Evolutionary conservation across 2,888 invertebrate genomes (phyloP).

Genomic region (Leptopterna dolabrata): DNA sequence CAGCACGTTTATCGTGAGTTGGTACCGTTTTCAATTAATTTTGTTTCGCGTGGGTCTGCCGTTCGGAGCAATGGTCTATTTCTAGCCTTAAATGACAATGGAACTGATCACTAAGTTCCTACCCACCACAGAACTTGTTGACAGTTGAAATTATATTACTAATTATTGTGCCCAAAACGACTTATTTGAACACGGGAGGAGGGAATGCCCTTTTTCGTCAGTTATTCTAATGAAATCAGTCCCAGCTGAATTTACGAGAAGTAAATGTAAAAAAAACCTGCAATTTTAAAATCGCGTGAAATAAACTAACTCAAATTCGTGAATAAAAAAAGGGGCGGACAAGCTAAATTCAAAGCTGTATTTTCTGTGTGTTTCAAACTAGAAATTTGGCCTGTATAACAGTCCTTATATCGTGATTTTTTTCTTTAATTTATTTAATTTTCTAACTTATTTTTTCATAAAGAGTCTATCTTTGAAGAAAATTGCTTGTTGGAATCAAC

Average conservation of each 20-base stretch:
- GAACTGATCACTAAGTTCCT: not conserved
- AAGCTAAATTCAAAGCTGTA: not conserved
- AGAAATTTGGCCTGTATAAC: slow-evolving; percentile 57
- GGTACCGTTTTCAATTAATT: not conserved
- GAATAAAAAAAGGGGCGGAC: not conserved
- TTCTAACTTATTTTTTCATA: slow-evolving; percentile 25
- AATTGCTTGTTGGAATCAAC: slow-evolving; percentile 48
- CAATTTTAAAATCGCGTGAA: not conserved
- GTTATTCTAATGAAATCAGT: slow-evolving; percentile 27
- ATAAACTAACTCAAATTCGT: not conserved
- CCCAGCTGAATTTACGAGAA: too few relatives aligned
- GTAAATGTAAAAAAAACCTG: not conserved
- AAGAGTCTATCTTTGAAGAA: slow-evolving; percentile 41
- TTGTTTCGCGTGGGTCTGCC: slow-evolving; percentile 30
- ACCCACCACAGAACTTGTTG: not conserved
- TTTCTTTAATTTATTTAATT: not conserved
- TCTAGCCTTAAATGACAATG: not conserved
- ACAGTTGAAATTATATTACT: not conserved
- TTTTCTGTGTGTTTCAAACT: not conserved
- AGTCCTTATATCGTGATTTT: slow-evolving; percentile 61
- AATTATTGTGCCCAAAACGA: not conserved
- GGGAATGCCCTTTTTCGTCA: slow-evolving; percentile 45
- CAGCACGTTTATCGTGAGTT: too few relatives aligned
- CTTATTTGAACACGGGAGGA: too few relatives aligned
- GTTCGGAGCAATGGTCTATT: slow-evolving; percentile 38